Base-by-base conservation (phyloP, 2,888 invertebrate species). In the Tricholauxania praeusta region DNA sequence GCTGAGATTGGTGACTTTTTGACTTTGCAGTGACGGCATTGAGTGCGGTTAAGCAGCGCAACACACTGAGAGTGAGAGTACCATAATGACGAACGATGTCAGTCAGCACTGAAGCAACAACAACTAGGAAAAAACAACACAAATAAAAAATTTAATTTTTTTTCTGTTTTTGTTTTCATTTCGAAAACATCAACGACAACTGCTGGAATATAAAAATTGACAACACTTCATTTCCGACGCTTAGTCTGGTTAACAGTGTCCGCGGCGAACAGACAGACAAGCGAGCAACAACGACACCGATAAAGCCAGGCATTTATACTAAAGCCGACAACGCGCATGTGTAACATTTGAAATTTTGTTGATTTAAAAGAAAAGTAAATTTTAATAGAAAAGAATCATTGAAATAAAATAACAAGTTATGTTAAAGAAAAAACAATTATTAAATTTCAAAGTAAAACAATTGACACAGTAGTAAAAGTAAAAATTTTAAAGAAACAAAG, bases 181-280 rank as follows among this genome's bases (percentile, higher is more conserved):
- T 39, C 39, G 52, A 63, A 71, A 72, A 71, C 51, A 22, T 28
- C 28, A 4, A 53, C 51, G 63, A 48, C 51, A 51, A 51, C 66
- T 51, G 72, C 64, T 70, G 68, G 55, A 71, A 71, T 70, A 70
- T 70, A 70, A 81, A 81, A 82, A 79, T 82, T 80, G 77, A 81
- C 80, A 77, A 77, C 81, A 81, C 77, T 78, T 77, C 79, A 79
- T 79, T 82, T 80, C 79, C 79, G 80, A 80, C 78, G 80, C 75
- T 81, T 80, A 82, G 82, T 82, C 80, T 78, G 74, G 77, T 73
- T 74, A 67, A 74, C 72, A 78, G 75, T 74, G 76, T 72, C 72
- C 74, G 79, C 71, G 72, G 77, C 75, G 74, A 71, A 59, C 59
- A 75, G 39, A 62, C 52, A 12, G 62, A 57, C 62, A 22, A 12